A percentile compares a stretch with the other conserved stretches of the same genome.
Evolutionary conservation across 2,113 vertebrate species (phyloP).

Genomic region (Embiotoca jacksoni): DNA sequence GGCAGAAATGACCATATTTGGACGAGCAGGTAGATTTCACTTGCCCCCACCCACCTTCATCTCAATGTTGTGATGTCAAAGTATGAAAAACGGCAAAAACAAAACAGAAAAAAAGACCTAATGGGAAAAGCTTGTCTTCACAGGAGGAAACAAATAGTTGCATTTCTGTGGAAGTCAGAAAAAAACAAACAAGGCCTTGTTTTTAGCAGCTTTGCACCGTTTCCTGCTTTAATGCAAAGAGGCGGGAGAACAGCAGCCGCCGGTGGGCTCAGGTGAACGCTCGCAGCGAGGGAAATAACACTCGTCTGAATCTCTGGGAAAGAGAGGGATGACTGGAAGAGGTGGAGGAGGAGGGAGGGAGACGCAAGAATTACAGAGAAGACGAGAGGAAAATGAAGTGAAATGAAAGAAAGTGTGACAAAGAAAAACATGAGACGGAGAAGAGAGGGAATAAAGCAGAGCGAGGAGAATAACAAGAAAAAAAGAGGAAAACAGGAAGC

Average conservation of each 20-base stretch:
- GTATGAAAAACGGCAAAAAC: constrained; percentile 9
- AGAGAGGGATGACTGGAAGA: constrained; percentile 34
- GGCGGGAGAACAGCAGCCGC: constrained; percentile 19
- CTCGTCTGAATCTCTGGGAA: constrained; percentile 36
- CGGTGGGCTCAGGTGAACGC: constrained; percentile 40
- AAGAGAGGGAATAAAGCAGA: not conserved
- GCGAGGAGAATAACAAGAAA: not conserved
- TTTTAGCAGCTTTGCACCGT: constrained; percentile 35
- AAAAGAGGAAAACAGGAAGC: not conserved
- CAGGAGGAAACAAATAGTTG: not conserved
- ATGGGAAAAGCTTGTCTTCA: constrained; percentile 2
- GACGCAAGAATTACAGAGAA: not conserved
- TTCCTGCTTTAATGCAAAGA: constrained; percentile 8
- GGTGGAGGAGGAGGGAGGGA: not conserved
- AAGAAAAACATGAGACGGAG: not conserved
- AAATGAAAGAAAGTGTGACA: too few species aligned
- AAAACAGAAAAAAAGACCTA: constrained; percentile 2
- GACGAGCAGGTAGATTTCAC: too few species aligned
- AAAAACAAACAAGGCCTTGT: constrained; percentile 1
- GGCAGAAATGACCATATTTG: too few species aligned
- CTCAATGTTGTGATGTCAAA: constrained; percentile 7
- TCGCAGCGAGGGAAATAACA: constrained; percentile 58
- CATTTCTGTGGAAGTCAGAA: constrained; percentile 14
- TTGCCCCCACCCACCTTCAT: not conserved
- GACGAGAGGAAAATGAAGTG: not conserved